Evolutionary conservation across 2,797 vertebrate species (phyloP).

Genomic region (Gymnodraco acuticeps): DNA sequence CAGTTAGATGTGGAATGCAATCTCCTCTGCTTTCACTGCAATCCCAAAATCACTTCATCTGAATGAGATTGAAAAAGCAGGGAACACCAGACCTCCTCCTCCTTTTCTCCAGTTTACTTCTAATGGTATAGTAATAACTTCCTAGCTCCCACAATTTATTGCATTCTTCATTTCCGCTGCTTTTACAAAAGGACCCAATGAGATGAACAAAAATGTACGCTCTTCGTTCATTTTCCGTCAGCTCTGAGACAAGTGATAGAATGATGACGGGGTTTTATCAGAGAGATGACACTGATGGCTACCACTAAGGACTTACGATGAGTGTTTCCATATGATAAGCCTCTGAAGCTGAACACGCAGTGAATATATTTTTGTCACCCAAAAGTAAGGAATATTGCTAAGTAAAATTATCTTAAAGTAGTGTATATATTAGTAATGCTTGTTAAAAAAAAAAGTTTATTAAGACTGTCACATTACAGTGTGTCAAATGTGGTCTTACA

Average conservation of each 20-base stretch:
- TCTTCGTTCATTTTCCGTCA: constrained; percentile 38
- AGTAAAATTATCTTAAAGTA: background rate
- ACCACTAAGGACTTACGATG: background rate
- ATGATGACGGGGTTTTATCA: constrained; percentile 27
- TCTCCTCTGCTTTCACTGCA: constrained; percentile 67
- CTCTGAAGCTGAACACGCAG: background rate
- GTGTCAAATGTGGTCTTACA: background rate
- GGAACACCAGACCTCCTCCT: constrained; percentile 37
- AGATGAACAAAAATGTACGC: constrained; percentile 35
- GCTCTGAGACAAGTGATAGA: constrained; percentile 20
- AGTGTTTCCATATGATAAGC: background rate
- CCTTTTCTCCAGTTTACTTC: constrained; percentile 62
- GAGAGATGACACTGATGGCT: constrained; percentile 7
- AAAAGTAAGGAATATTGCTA: background rate
- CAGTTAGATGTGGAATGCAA: constrained; percentile 67
- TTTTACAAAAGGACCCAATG: constrained; percentile 41
- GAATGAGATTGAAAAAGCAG: constrained; percentile 61
- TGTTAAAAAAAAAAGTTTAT: background rate
- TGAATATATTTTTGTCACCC: background rate
- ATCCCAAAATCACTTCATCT: constrained; percentile 70
- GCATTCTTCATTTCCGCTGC: constrained; percentile 63
- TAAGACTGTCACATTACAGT: background rate
- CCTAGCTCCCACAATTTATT: constrained; percentile 61
- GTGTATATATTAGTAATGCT: background rate
- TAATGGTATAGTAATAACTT: constrained; percentile 74